These are phyloP conservation scores for Hypotaenidia okinawae DNA, from an alignment of 2,797 vertebrate genomes.

Conservation along the genomic window DNA sequence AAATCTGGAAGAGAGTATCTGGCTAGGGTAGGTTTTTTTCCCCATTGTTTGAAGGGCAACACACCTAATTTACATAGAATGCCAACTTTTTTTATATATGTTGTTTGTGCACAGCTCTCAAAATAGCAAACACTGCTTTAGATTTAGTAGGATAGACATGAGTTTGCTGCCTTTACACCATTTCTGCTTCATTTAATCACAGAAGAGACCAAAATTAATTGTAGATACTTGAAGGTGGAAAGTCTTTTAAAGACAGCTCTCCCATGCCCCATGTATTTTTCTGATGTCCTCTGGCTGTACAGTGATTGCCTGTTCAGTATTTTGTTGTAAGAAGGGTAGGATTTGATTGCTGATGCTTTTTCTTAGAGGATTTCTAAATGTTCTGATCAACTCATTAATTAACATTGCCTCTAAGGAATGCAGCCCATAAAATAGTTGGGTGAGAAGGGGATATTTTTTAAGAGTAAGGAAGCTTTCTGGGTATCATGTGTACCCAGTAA, in stretches of 20 bases:
- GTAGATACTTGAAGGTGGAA: neutral
- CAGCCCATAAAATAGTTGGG: neutral
- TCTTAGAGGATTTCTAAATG: neutral
- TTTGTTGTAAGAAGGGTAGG: neutral
- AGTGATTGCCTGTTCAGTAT: neutral
- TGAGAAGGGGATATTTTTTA: neutral
- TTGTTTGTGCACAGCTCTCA: neutral
- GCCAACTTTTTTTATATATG: neutral
- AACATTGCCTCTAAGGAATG: neutral
- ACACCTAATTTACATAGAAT: neutral
- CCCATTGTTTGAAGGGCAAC: neutral
- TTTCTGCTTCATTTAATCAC: neutral
- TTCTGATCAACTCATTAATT: neutral
- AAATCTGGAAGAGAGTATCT: neutral
- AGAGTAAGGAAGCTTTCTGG: neutral
- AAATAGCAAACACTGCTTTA: neutral
- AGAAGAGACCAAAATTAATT: neutral
- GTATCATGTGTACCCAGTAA: neutral
- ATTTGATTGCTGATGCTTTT: neutral
- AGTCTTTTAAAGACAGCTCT: neutral
- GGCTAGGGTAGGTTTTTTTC: neutral
- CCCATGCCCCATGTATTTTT: neutral
- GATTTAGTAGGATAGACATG: neutral
- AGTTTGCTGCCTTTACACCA: neutral
- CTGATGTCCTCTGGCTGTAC: neutral